Base-by-base conservation (phyloP, 37 sponge, comb jelly and placozoan genomes). In the Cliona cf. orientalis region DNA sequence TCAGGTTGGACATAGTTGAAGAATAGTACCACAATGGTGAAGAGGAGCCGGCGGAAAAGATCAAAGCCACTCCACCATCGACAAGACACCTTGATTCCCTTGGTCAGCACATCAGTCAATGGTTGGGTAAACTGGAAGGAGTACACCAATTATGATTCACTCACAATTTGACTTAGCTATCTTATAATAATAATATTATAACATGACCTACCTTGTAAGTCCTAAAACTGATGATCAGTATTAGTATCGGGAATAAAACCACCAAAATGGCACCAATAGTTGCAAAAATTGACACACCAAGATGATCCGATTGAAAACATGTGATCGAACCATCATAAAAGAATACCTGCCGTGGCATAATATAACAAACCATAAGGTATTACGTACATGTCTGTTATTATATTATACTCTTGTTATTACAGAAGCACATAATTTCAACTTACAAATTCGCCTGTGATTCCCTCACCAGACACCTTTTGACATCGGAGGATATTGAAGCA, bases 121-220 rank as follows among this genome's bases (percentile, higher is more conserved):
- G 65, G 34, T 23, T 46, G 66, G 2, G 68, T 79, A 14, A 2
- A 36, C 82, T 81, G 67, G 9, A n/a, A n/a, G n/a, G n/a, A n/a
- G n/a, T n/a, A n/a, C n/a, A 33, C 7, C 17, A 19, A 19, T 5
- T 21, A 67, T 31, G 9, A 9, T 63, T n/a, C 22, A 63, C n/a
- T n/a, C n/a, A n/a, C n/a, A n/a, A n/a, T n/a, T n/a, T n/a, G n/a
- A n/a, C n/a, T n/a, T n/a, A n/a, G n/a, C n/a, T n/a, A n/a, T n/a
- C n/a, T n/a, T n/a, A n/a, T n/a, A 70, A 42, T 70, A 7, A 4
- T 34, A 34, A 17, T n/a, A 62, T 62, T 62, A 21, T 31, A n/a
- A n/a, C n/a, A n/a, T n/a, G n/a, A 31, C 26, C 53, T 46, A 84
- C 84, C 38, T 66, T 75, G 33, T 69, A 84, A 49, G 76, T 75